Conservation (phyloP, 2,888 invertebrate genomes). For the Drosophila stalkeri region DNA sequence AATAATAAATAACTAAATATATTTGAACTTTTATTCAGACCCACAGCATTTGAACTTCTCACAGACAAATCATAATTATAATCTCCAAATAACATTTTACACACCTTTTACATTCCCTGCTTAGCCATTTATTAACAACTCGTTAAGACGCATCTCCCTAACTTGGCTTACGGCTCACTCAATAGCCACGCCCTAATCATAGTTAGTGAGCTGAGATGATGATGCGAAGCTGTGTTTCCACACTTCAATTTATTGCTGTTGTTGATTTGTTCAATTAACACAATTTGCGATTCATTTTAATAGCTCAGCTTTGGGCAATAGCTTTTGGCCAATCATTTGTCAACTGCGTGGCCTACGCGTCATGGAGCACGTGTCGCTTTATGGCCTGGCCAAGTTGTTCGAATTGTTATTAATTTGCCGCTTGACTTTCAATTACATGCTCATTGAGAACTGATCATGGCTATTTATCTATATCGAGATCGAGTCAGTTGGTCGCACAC, state of each 20-base stretch:
- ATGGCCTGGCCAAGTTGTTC: neutral
- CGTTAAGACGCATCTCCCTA: neutral
- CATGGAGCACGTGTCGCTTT: slow-evolving; percentile 56
- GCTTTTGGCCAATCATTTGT: slow-evolving; percentile 50
- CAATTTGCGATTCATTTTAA: slow-evolving; percentile 14
- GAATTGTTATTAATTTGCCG: slow-evolving; percentile 15
- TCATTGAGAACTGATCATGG: slow-evolving; percentile 22
- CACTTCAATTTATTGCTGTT: neutral
- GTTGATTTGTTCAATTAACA: slow-evolving; percentile 25
- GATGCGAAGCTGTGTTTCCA: slow-evolving; percentile 9
- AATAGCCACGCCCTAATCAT: neutral
- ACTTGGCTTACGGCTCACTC: neutral
- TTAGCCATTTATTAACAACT: neutral
- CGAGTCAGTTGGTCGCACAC: slow-evolving; percentile 25
- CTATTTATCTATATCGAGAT: slow-evolving; percentile 15
- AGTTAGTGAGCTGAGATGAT: neutral
- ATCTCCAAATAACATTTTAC: neutral
- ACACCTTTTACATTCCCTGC: neutral
- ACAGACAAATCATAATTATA: neutral
- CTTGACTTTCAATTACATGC: slow-evolving; percentile 34
- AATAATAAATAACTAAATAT: neutral
- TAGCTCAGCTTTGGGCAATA: slow-evolving; percentile 28
- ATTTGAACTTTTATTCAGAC: neutral
- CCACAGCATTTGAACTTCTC: neutral
- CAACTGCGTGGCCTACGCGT: slow-evolving; percentile 21